Evolutionary conservation across 2,888 invertebrate genomes (phyloP).

Genomic region (Spilosoma lubricipeda): DNA sequence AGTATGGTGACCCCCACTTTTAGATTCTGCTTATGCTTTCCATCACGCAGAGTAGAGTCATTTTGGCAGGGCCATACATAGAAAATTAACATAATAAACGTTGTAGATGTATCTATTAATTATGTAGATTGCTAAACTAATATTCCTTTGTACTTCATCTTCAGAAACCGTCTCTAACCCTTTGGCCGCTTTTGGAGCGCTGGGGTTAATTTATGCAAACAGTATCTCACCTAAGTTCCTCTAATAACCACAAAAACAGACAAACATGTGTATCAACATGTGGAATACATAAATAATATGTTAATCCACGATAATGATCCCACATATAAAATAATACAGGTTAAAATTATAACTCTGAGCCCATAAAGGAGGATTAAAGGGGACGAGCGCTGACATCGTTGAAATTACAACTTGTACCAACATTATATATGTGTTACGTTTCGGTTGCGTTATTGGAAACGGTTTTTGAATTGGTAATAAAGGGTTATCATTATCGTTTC

Average conservation of each 20-base stretch:
- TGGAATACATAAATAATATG: conserved; percentile 68
- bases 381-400: conserved; percentile 67
- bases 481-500: conserved; percentile 51
- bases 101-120: background rate
- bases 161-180: background rate
- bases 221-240: conserved; percentile 37
- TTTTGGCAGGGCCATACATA: too few species aligned
- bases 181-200: background rate
- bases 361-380: conserved; percentile 74
- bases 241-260: conserved; percentile 43
- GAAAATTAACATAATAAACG: background rate
- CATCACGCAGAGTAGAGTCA: too few species aligned
- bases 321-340: conserved; percentile 76
- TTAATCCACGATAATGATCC: conserved; percentile 71
- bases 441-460: conserved; percentile 51
- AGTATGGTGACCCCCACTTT: too few species aligned
- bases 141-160: background rate
- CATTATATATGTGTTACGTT: conserved; percentile 39
- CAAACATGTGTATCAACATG: conserved; percentile 55
- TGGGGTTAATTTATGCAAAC: conserved; percentile 4
- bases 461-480: conserved; percentile 55
- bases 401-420: conserved; percentile 45
- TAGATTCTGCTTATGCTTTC: too few species aligned
- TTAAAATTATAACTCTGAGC: conserved; percentile 73
- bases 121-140: background rate